These are phyloP conservation scores for Plectropomus leopardus DNA, from an alignment of 2,113 vertebrate species.

Conservation along the genomic window DNA sequence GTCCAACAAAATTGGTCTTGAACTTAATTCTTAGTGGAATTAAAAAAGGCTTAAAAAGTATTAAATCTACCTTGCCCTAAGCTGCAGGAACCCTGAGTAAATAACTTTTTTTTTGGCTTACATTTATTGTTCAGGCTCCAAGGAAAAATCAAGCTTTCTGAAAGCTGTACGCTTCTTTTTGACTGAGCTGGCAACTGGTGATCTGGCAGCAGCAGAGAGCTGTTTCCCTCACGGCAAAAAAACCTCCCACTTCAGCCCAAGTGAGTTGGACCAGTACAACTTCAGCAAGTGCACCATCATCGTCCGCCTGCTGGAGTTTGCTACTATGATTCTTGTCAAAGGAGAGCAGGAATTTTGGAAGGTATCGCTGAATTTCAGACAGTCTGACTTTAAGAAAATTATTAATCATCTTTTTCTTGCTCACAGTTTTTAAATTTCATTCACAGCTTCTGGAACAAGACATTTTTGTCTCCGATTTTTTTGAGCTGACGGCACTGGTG, in stretches of 20 bases:
- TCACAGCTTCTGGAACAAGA: slow-evolving; percentile 88
- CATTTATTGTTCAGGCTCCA: slow-evolving; percentile 68
- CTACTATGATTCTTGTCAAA: slow-evolving; percentile 86
- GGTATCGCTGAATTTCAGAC: slow-evolving; percentile 75
- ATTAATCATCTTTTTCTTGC: background rate
- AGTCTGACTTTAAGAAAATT: background rate
- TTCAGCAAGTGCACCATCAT: slow-evolving; percentile 94
- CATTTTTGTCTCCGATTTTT: slow-evolving; percentile 83
- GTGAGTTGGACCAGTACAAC: slow-evolving; percentile 91
- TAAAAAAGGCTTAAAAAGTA: too few species aligned
- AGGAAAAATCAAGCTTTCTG: slow-evolving; percentile 87
- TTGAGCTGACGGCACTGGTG: slow-evolving; percentile 86
- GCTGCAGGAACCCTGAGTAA: too few species aligned
- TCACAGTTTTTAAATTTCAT: slow-evolving; percentile 2
- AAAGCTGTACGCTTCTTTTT: slow-evolving; percentile 91
- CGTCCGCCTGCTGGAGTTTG: slow-evolving; percentile 92
- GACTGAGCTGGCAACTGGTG: slow-evolving; percentile 85
- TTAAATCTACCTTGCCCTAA: too few species aligned
- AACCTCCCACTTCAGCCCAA: slow-evolving; percentile 86
- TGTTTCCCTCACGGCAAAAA: slow-evolving; percentile 81
- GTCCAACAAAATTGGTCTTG: too few species aligned
- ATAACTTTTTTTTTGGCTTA: too few species aligned
- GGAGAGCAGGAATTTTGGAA: slow-evolving; percentile 88
- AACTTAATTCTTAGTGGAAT: too few species aligned
- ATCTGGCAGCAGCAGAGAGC: slow-evolving; percentile 84